These are phyloP conservation scores for Peromyscus eremicus DNA, from an alignment of 2,797 vertebrate species.

Conservation along the genomic window DNA sequence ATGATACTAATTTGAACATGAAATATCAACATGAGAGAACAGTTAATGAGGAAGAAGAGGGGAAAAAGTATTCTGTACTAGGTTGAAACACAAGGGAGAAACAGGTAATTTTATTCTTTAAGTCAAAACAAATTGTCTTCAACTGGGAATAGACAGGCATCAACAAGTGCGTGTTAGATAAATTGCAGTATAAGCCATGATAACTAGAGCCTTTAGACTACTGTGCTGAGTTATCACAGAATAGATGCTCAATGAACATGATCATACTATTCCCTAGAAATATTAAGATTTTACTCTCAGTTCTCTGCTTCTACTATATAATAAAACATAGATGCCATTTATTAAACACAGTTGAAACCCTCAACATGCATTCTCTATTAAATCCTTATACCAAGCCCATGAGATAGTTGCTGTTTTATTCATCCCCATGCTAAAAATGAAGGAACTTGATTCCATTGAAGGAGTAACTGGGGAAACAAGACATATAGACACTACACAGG, in stretches of 20 bases:
- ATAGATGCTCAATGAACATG: constrained; percentile 10
- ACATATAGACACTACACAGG: neutral
- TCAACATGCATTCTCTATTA: neutral
- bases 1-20: neutral
- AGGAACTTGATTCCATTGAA: constrained; percentile 36
- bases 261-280: constrained; percentile 43
- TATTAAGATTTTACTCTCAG: constrained; percentile 31
- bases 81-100: neutral
- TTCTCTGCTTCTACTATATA: neutral
- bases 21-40: constrained; percentile 17
- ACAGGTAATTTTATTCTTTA: neutral
- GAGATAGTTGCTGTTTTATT: neutral
- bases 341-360: constrained; percentile 24
- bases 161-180: neutral
- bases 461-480: constrained; percentile 8
- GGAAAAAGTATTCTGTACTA: neutral
- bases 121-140: constrained; percentile 7
- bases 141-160: neutral
- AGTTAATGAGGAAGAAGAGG: neutral
- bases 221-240: neutral
- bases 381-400: neutral
- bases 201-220: neutral
- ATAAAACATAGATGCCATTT: constrained; percentile 43
- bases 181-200: constrained; percentile 6
- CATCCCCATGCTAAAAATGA: constrained; percentile 13